phyloP scores from a whole-genome alignment of 2,888 invertebrate species.

The Doris montereyensis region DNA sequence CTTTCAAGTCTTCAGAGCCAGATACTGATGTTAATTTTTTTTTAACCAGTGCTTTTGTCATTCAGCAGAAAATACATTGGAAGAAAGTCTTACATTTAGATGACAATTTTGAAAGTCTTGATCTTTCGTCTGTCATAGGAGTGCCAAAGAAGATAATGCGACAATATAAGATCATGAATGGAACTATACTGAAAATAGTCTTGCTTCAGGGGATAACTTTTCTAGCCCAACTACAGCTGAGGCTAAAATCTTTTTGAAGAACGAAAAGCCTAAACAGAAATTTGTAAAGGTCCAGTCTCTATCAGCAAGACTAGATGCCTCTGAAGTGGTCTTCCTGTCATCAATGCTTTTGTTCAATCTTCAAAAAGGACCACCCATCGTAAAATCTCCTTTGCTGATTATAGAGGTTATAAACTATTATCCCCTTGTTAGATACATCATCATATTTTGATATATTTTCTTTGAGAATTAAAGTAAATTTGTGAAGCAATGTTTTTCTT shows the following conservation, averaged over 20 bases:
- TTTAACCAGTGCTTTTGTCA: conserved; percentile 47
- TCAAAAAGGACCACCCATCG: conserved; percentile 48
- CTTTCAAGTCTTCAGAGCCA: conserved; percentile 26
- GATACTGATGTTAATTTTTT: conserved; percentile 31
- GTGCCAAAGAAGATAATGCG: conserved; percentile 60
- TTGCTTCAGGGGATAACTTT: conserved; percentile 34
- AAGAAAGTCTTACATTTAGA: conserved; percentile 54
- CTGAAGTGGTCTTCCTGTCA: conserved; percentile 59
- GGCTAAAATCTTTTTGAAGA: conserved; percentile 18
- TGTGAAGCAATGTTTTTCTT: no score
- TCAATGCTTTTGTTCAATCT: conserved; percentile 64
- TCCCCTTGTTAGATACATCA: no score
- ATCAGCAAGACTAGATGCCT: conserved; percentile 50
- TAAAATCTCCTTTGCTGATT: conserved; percentile 41
- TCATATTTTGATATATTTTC: no score
- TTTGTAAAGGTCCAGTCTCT: conserved; percentile 59
- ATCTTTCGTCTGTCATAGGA: conserved; percentile 60
- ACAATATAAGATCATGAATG: conserved; percentile 60
- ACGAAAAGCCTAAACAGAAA: conserved; percentile 33
- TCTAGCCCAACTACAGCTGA: conserved; percentile 26
- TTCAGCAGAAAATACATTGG: conserved; percentile 59
- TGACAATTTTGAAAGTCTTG: conserved; percentile 51
- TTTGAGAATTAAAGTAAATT: no score
- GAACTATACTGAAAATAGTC: conserved; percentile 57
- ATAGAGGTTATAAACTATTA: conserved; percentile 49